These are phyloP conservation scores for Egretta garzetta DNA, from an alignment of 2,113 vertebrate species.

Conservation along the genomic window DNA sequence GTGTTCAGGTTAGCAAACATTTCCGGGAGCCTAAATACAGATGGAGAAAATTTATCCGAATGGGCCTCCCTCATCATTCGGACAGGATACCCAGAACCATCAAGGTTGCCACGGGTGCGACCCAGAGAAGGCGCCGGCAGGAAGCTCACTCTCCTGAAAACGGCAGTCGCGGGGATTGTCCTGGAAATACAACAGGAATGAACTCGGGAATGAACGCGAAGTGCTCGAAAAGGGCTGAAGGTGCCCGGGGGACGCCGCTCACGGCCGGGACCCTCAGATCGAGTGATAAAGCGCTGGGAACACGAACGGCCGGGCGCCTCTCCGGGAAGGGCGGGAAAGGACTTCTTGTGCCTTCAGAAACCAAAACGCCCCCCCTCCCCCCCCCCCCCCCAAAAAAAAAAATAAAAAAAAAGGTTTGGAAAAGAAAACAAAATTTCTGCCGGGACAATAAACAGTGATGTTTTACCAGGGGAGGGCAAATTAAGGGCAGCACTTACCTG, in stretches of 20 bases:
- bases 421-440: rapidly evolving
- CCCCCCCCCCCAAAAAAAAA: too few relatives aligned
- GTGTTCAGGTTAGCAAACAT: rapidly evolving
- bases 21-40: rapidly evolving
- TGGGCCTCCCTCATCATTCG: rapidly evolving
- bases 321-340: rapidly evolving
- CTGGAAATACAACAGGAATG: rapidly evolving
- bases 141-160: not conserved
- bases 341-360: rapidly evolving
- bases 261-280: rapidly evolving
- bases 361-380: rapidly evolving
- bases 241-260: rapidly evolving
- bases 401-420: rapidly evolving
- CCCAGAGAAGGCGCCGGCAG: rapidly evolving
- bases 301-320: rapidly evolving
- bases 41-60: rapidly evolving
- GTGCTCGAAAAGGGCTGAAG: not conserved
- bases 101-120: rapidly evolving
- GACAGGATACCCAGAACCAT: rapidly evolving
- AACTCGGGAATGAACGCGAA: rapidly evolving
- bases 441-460: rapidly evolving
- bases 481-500: rapidly evolving
- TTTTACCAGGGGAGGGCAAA: rapidly evolving
- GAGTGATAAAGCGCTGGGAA: rapidly evolving
- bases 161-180: rapidly evolving